These are phyloP conservation scores for Redunca redunca DNA, from an alignment of 2,113 vertebrate species.

Conservation along the genomic window DNA sequence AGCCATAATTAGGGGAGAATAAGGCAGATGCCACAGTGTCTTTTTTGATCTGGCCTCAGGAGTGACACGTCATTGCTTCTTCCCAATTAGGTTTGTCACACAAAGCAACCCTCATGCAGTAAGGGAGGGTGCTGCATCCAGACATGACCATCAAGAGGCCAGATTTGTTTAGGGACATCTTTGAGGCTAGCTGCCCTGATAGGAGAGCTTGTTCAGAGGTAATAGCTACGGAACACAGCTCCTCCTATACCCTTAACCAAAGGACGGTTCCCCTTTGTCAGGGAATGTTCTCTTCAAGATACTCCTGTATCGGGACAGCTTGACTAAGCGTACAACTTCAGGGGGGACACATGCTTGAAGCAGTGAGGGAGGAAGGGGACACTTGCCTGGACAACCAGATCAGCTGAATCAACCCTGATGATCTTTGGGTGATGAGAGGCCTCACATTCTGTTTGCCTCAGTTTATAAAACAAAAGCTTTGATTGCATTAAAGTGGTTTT, in stretches of 20 bases:
- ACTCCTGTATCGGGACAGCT: not conserved
- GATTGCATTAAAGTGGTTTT: not conserved
- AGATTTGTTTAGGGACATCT: not conserved
- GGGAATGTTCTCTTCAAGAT: not conserved
- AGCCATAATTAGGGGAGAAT: not conserved
- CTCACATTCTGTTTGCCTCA: not conserved
- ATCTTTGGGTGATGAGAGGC: not conserved
- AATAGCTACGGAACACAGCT: not conserved
- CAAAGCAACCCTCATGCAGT: not conserved
- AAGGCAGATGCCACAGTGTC: not conserved
- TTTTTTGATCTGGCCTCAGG: not conserved
- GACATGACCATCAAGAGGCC: not conserved
- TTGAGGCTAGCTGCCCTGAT: not conserved
- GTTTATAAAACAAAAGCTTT: constrained; percentile 28
- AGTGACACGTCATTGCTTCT: not conserved
- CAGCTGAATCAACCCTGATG: not conserved
- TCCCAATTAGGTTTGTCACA: not conserved
- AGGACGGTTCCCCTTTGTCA: not conserved
- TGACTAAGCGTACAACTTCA: not conserved
- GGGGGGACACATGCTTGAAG: not conserved
- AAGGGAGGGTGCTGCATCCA: not conserved
- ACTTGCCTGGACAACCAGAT: not conserved
- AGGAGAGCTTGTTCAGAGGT: not conserved
- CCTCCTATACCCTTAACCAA: not conserved
- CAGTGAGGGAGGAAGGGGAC: not conserved